Percentiles rank a stretch among this genome's conserved stretches.
phyloP scores from a whole-genome alignment of 2,888 invertebrate genomes.

The Halocaridina rubra region DNA sequence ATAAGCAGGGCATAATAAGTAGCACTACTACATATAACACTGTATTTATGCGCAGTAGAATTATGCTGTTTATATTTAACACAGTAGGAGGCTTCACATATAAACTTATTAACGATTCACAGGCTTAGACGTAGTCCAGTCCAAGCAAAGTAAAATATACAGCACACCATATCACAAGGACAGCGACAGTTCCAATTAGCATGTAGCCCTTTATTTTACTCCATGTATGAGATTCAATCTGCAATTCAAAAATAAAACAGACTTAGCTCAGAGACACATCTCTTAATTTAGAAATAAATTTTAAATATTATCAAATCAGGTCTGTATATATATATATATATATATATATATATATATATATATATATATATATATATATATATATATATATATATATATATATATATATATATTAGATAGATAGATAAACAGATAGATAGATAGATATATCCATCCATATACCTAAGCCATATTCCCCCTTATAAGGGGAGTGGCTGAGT shows the following conservation, averaged over 20 bases:
- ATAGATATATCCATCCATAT: background rate
- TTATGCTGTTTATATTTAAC: too few species aligned
- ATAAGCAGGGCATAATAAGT: too few species aligned
- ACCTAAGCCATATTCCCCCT: too few species aligned
- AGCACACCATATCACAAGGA: constrained; percentile 17
- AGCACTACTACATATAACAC: too few species aligned
- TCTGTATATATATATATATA: constrained; percentile 6
- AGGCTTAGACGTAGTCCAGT: background rate
- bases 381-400: background rate
- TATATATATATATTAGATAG: background rate
- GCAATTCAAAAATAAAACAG: background rate
- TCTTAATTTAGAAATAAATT: background rate
- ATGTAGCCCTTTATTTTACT: constrained; percentile 21
- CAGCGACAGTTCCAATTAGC: constrained; percentile 15
- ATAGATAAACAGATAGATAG: background rate
- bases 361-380: background rate
- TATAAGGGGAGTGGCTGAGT: too few species aligned
- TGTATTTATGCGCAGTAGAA: too few species aligned
- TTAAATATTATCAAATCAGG: too few species aligned
- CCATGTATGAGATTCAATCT: constrained; percentile 27
- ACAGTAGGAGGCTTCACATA: too few species aligned
- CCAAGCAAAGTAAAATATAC: constrained; percentile 31
- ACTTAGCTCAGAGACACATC: background rate
- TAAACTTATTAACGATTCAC: background rate
- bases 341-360: constrained; percentile 9